Base-by-base conservation (phyloP, 1,140 invertebrate species). In the Caenorhabditis brenneri region DNA sequence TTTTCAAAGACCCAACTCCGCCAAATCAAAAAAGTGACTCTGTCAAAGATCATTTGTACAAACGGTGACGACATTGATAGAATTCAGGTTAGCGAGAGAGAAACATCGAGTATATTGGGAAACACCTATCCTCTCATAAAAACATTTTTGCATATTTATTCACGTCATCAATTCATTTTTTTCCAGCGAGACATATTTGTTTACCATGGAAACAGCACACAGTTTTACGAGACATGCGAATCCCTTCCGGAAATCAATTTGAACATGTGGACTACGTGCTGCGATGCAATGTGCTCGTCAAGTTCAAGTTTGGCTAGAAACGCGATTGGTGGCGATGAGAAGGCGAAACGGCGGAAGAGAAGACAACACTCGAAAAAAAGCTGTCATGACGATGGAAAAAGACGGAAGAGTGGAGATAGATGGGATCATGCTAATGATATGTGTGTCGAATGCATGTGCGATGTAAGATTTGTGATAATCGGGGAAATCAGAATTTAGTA, bases 31-130 rank as follows among this genome's bases (percentile, higher is more conserved):
- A 95, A 95, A 87, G 92, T 92, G 0, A 93, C 93, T 0, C 89
- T 95, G 36, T 93, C 94, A 0, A 92, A 94, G 88, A 91, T 96
- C 12, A 92, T 96, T 39, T 96, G 95, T 88, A 94, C 95, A 88
- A 95, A 95, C 90, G 93, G 93, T 7, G 94, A 95, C 88, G 92
- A 93, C 33, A 93, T 94, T 31, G 87, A 88, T 19, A 88, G 84
- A 3, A 93, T 94, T 91, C 94, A 94, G 87, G 91, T 91, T 79
- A n/a, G n/a, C n/a, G n/a, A n/a, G n/a, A n/a, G 22, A 31, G 39
- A 29, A 29, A 36, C 29, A 6, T 80, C 4, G n/a, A n/a, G n/a
- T n/a, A n/a, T n/a, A n/a, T n/a, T n/a, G n/a, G 4, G 36, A 84
- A 82, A 49, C 15, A 42, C 24, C 39, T 49, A 12, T 42, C 31